Evolutionary conservation across 2,888 invertebrate species (phyloP).

Genomic region (Bhutanitis thaidina): DNA sequence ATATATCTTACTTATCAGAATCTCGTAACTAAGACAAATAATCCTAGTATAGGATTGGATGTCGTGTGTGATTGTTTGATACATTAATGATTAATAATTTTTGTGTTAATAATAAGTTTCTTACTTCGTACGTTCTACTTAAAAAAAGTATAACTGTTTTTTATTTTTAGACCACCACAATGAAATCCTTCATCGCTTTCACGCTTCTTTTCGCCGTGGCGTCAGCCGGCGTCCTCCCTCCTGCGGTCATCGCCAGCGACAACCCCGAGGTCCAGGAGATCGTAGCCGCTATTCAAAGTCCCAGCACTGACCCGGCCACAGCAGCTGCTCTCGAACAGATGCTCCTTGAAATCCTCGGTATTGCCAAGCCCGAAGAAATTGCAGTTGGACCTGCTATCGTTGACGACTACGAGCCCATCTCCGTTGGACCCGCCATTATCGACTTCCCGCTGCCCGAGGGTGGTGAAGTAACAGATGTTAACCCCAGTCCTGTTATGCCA

Average conservation of each 20-base stretch:
- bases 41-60: too few relatives aligned
- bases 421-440: too few relatives aligned
- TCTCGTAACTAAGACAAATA: too few relatives aligned
- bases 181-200: slow-evolving; percentile 2
- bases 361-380: slow-evolving; percentile 10
- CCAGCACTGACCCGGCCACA: slow-evolving; percentile 38
- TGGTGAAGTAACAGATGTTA: slow-evolving; percentile 31
- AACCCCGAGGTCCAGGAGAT: slow-evolving; percentile 33
- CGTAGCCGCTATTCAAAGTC: slow-evolving; percentile 35
- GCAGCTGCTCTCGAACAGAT: slow-evolving; percentile 33
- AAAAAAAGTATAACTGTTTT: neutral
- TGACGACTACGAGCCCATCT: too few relatives aligned
- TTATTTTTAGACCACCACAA: neutral
- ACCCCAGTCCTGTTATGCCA: slow-evolving; percentile 12
- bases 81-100: too few relatives aligned
- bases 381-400: neutral
- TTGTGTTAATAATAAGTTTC: neutral
- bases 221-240: slow-evolving; percentile 19
- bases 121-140: neutral
- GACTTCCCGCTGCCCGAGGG: neutral
- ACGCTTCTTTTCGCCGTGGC: slow-evolving; percentile 18
- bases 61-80: too few relatives aligned
- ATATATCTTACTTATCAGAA: too few relatives aligned
- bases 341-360: slow-evolving; percentile 28
- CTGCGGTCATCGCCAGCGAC: slow-evolving; percentile 28